phyloP scores from a whole-genome alignment of 2,797 vertebrate genomes.

The Falco naumanni region DNA sequence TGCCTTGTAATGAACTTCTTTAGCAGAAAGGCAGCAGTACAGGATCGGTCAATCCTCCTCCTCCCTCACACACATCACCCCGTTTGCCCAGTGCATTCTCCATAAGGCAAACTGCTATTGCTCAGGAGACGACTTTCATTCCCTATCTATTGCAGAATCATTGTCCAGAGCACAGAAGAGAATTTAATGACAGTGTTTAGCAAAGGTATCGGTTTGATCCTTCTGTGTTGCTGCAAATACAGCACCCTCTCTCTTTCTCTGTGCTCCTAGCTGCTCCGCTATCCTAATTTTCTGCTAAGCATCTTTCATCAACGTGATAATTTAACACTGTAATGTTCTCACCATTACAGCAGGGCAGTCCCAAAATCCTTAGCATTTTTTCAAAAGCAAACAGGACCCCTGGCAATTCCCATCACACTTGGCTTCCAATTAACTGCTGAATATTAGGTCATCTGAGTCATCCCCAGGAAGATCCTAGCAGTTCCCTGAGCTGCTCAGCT shows the following conservation, averaged over 20 bases:
- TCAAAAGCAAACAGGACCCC: constrained; percentile 2
- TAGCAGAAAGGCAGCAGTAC: neutral
- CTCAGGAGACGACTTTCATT: neutral
- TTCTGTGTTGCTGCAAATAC: constrained; percentile 9
- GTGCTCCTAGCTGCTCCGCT: neutral
- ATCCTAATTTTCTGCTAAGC: neutral
- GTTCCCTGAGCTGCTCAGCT: neutral
- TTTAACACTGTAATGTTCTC: neutral
- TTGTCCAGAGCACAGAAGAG: neutral
- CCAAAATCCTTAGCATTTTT: neutral
- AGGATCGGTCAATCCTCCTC: neutral
- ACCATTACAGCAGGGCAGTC: neutral
- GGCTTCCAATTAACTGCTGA: constrained; percentile 1
- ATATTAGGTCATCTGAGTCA: neutral
- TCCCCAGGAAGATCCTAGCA: neutral
- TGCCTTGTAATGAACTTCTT: neutral
- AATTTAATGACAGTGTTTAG: neutral
- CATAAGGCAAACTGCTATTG: neutral
- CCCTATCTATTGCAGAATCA: neutral
- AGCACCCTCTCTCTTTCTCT: neutral
- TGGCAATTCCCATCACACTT: neutral
- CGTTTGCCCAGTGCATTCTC: neutral
- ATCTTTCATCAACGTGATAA: neutral
- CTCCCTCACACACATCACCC: neutral
- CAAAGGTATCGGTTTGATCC: neutral